Conservation (phyloP, 2,888 invertebrate genomes). For the Caenorhabditis sp. region DNA sequence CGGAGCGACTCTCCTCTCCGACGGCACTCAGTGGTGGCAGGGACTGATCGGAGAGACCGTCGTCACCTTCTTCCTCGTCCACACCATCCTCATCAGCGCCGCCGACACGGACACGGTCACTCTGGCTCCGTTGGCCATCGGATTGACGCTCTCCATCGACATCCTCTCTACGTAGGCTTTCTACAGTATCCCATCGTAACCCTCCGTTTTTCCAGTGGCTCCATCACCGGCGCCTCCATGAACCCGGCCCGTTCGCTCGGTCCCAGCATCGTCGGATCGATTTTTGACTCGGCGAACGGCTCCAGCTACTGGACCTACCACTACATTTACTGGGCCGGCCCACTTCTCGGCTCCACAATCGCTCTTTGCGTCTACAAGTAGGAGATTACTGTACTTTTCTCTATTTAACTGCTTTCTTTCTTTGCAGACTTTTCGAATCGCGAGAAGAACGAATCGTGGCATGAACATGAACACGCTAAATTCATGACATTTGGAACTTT, state of each 20-base stretch:
- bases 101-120: conserved; percentile 76
- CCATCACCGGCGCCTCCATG: conserved; percentile 80
- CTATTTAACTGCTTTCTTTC: neutral
- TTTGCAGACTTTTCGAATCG: conserved; percentile 67
- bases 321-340: conserved; percentile 80
- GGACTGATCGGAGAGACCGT: conserved; percentile 76
- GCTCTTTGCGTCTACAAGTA: conserved; percentile 77
- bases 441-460: conserved; percentile 61
- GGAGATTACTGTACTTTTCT: neutral
- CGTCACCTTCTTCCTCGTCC: conserved; percentile 79
- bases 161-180: conserved; percentile 79
- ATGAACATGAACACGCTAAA: conserved; percentile 52
- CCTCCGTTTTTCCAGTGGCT: conserved; percentile 70
- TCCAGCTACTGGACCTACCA: conserved; percentile 69
- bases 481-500: conserved; percentile 37
- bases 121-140: conserved; percentile 80
- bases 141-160: conserved; percentile 79
- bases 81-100: conserved; percentile 79
- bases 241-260: conserved; percentile 80
- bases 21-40: conserved; percentile 64
- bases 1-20: conserved; percentile 63
- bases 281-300: conserved; percentile 36
- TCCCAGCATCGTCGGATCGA: conserved; percentile 77
- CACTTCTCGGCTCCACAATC: conserved; percentile 75
- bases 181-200: no score